A percentile compares a stretch with the other conserved stretches of the same genome.
phyloP scores from a whole-genome alignment of 1,140 invertebrate genomes.

The Drosophila albomicans region DNA sequence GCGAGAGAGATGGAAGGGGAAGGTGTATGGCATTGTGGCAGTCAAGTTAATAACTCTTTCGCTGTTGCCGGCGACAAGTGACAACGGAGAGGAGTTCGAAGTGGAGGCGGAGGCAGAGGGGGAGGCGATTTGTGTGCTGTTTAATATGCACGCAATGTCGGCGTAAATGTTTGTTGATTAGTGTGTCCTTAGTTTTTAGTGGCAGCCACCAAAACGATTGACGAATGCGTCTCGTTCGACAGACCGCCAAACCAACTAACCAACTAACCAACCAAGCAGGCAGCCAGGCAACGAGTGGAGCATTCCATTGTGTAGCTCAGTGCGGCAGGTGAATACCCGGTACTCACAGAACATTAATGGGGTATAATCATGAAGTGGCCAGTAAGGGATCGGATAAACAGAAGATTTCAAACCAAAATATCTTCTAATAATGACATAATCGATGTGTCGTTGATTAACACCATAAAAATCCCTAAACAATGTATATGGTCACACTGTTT shows the following conservation, averaged over 20 bases:
- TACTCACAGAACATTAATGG: too few species aligned
- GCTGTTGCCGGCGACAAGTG: slow-evolving; percentile 37
- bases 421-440: too few species aligned
- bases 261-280: neutral
- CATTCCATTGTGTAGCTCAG: neutral
- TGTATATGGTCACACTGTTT: too few species aligned
- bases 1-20: neutral
- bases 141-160: slow-evolving; percentile 83
- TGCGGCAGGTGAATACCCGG: too few species aligned
- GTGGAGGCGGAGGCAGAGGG: neutral
- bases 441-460: too few species aligned
- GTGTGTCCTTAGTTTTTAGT: slow-evolving; percentile 82
- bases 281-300: slow-evolving; percentile 1
- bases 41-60: slow-evolving; percentile 79
- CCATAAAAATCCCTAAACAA: too few species aligned
- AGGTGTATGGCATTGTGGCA: slow-evolving; percentile 43
- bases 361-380: too few species aligned
- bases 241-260: neutral
- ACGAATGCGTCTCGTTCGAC: slow-evolving; percentile 70
- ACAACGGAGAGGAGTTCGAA: neutral
- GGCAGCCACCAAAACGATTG: slow-evolving; percentile 55
- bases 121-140: slow-evolving; percentile 45
- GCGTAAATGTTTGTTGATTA: slow-evolving; percentile 83
- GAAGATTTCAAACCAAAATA: too few species aligned
- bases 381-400: too few species aligned